Conservation (phyloP, 2,113 vertebrate genomes). For the Apeltes quadracus region DNA sequence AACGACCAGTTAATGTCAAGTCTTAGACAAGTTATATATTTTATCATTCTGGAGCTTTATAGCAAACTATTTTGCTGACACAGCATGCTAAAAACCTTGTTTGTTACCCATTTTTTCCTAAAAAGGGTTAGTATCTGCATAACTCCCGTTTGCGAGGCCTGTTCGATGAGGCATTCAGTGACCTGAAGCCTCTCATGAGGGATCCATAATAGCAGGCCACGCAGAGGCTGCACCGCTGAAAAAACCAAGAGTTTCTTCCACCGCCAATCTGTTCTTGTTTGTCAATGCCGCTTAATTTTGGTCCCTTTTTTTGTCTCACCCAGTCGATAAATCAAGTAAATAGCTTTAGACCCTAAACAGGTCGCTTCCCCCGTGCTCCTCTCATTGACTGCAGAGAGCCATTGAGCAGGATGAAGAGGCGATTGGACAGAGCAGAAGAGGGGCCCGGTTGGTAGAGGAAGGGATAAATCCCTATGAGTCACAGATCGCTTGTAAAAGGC, state of each 20-base stretch:
- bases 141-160: constrained; percentile 31
- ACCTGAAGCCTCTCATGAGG: constrained; percentile 61
- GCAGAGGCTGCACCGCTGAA: constrained; percentile 47
- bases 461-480: constrained; percentile 31
- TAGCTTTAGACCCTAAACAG: constrained; percentile 25
- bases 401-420: constrained; percentile 36
- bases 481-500: constrained; percentile 37
- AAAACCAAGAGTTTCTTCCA: constrained; percentile 25
- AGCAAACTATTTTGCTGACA: constrained; percentile 39
- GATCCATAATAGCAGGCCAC: constrained; percentile 66
- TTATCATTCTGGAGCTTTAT: constrained; percentile 65
- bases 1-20: constrained; percentile 72
- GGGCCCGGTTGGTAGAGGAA: constrained; percentile 1
- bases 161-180: constrained; percentile 60
- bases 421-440: constrained; percentile 14
- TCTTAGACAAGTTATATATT: constrained; percentile 69
- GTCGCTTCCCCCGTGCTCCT: constrained; percentile 17
- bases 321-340: constrained; percentile 49
- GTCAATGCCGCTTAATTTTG: constrained; percentile 41
- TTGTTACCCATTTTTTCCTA: constrained; percentile 38
- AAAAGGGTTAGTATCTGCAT: constrained; percentile 37
- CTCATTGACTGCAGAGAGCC: constrained; percentile 15
- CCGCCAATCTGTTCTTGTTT: constrained; percentile 39
- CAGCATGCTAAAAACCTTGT: constrained; percentile 43
- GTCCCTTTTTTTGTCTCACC: constrained; percentile 31